phyloP scores from a whole-genome alignment of 2,113 vertebrate species.

The Paradoxurus hermaphroditus region DNA sequence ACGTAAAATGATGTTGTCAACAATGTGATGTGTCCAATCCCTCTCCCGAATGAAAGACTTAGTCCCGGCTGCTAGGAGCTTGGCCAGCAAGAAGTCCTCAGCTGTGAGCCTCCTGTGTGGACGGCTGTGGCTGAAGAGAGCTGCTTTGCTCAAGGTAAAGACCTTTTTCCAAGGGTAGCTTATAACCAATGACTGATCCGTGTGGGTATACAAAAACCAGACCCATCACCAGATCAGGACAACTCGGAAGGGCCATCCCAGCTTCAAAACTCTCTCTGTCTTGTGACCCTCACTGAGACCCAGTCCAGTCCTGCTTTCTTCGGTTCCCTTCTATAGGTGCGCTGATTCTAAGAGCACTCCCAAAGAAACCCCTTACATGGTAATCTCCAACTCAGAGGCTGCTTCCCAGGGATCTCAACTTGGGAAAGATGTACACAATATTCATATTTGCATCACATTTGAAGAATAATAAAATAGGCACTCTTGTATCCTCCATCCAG shows the following conservation, averaged over 20 bases:
- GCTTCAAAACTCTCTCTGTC: background rate
- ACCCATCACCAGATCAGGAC: background rate
- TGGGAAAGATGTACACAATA: background rate
- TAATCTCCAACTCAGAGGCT: background rate
- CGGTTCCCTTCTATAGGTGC: background rate
- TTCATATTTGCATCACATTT: background rate
- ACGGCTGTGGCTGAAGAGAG: background rate
- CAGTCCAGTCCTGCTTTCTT: background rate
- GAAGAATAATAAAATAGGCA: background rate
- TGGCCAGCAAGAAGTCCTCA: background rate
- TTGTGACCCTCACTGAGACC: background rate
- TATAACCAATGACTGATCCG: background rate
- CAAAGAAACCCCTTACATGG: background rate
- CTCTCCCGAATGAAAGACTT: background rate
- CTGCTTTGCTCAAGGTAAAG: background rate
- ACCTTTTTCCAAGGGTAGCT: background rate
- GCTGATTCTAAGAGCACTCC: background rate
- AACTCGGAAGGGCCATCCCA: background rate
- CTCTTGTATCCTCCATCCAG: background rate
- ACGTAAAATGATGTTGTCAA: background rate
- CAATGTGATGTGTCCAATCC: background rate
- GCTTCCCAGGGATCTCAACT: background rate
- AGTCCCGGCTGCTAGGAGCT: background rate
- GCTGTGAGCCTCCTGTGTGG: background rate
- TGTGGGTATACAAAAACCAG: background rate